Percentiles rank a stretch among this genome's conserved stretches.
These are phyloP conservation scores for Haemorhous mexicanus DNA, from an alignment of 2,113 vertebrate species.

Conservation along the genomic window DNA sequence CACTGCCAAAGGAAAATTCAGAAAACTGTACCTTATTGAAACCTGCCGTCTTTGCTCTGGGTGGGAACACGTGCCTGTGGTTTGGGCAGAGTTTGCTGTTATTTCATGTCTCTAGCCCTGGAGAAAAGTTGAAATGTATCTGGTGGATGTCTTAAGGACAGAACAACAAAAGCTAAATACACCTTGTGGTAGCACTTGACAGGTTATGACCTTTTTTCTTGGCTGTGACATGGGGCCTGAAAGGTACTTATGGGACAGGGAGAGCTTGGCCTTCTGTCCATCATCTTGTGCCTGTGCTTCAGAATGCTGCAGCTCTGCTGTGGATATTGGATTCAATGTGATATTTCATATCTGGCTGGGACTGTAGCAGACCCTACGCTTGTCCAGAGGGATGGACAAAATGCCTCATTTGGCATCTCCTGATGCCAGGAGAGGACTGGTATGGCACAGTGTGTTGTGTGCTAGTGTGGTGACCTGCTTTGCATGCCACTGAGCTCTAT, in stretches of 20 bases:
- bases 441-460: background rate
- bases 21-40: background rate
- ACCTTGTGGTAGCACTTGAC: background rate
- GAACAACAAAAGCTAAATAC: background rate
- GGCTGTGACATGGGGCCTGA: background rate
- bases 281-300: background rate
- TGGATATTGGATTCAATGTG: background rate
- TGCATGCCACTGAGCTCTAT: accelerated
- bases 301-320: background rate
- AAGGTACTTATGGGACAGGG: background rate
- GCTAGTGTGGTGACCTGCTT: accelerated
- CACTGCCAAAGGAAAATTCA: background rate
- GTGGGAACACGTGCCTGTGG: background rate
- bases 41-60: background rate
- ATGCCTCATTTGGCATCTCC: background rate
- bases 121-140: background rate
- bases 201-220: background rate
- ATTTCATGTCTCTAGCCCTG: background rate
- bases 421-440: background rate
- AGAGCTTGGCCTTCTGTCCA: background rate
- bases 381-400: background rate
- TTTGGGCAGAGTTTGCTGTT: background rate
- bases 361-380: background rate
- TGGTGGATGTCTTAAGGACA: background rate
- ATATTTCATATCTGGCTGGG: background rate